Conservation (phyloP, 2,113 vertebrate species). For the Callipepla californica region DNA sequence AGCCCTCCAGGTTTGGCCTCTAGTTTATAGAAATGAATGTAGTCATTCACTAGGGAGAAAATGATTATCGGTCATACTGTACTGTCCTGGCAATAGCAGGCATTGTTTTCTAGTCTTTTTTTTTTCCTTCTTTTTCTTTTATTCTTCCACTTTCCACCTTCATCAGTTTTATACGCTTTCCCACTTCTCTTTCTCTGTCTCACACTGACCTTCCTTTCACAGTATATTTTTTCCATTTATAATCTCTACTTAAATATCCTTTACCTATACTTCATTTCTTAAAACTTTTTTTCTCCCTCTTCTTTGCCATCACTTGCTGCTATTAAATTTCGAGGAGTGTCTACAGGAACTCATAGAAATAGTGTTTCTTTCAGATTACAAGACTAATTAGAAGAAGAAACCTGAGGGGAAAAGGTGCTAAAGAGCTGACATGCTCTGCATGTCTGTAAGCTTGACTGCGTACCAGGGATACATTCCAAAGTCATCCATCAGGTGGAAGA, state of each 20-base stretch:
- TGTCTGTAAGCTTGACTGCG: not conserved
- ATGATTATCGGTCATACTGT: not conserved
- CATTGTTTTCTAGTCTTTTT: not conserved
- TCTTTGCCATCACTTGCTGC: not conserved
- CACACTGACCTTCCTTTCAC: not conserved
- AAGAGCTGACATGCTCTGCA: not conserved
- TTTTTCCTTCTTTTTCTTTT: not conserved
- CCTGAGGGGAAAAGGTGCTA: not conserved
- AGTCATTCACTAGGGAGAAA: slow-evolving; percentile 22
- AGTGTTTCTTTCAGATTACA: not conserved
- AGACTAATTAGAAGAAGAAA: not conserved
- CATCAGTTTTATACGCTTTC: not conserved
- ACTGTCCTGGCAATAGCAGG: not conserved
- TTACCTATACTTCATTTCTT: not conserved
- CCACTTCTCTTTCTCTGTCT: not conserved
- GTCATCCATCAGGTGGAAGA: not conserved
- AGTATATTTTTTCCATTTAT: not conserved
- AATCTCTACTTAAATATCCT: not conserved
- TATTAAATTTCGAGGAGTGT: not conserved
- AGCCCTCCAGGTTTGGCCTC: slow-evolving; percentile 51
- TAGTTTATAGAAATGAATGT: slow-evolving; percentile 57
- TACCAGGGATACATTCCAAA: not conserved
- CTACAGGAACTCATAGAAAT: not conserved
- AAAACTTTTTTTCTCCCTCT: not conserved
- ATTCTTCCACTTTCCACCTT: not conserved